Evolutionary conservation across 2,888 invertebrate species (phyloP), one percentile per base, ranked within the genome.

Genomic region (Agrotis ipsilon): DNA sequence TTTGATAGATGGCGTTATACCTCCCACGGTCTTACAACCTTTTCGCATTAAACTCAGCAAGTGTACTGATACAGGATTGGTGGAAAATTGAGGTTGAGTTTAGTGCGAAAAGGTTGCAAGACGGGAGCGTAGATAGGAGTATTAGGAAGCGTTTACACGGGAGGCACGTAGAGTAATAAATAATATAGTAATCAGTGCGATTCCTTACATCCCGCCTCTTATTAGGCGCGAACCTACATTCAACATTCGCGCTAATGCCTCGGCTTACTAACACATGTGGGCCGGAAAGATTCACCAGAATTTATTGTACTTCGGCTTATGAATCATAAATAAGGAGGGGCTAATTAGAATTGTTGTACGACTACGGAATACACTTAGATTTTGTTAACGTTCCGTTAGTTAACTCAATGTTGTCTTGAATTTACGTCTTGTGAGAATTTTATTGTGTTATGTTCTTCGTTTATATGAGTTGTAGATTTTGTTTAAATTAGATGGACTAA

Each of bases 171-270:
- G 92, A 83, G 95, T 94, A 96, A 96, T 96, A 96, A 96, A 96
- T 96, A 95, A 96, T 95, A 93, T 94, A 96, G 95, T 96, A 96
- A 96, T 96, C 96, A 96, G 96, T 90, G 94, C 94, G 92, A 96
- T 96, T 95, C 95, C 96, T 96, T 95, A 95, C 95, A 96, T 95
- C 96, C 95, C 93, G 91, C 90, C 93, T 93, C 95, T 95, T 96
- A 95, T 95, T 94, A 96, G 95, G 92, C 94, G 94, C 92, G 94
- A 92, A 93, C 93, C 94, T 94, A 95, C 94, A 94, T 95, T 94
- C 95, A 96, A 92, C 96, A 94, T 96, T 96, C 93, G 95, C 93
- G 94, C 92, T 94, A 95, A 96, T 92, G 87, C 96, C 93, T 72
- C 82, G 92, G 96, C 95, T 96, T 95, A 95, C 92, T 91, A 91